Evolutionary conservation across 2,113 vertebrate genomes (phyloP), one percentile per base, ranked within the genome.

Genomic region (Peromyscus maniculatus): DNA sequence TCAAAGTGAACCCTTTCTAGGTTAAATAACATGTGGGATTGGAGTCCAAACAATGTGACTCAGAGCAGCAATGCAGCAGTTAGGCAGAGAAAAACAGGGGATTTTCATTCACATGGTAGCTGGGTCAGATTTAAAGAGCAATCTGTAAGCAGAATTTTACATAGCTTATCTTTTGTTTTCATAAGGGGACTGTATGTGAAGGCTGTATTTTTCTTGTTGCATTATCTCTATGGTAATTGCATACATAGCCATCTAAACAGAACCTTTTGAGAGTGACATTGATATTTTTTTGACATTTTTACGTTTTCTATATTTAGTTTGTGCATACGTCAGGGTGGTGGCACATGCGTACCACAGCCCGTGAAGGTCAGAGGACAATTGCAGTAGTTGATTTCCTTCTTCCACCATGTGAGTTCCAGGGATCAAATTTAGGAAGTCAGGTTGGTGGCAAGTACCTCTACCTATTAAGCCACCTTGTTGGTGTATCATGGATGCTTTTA

Each of bases 171-270:
- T 91, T 19, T 75, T 89, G 75, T 93, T 97, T 28, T 69, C 26
- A 31, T 16, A 39, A 8, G 19, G 94, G 43, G 46, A 89, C 84
- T 98, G 3, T 19, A 19, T 17, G 95, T 97, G 98, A 97, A 98
- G 97, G 96, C 59, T 94, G 1, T 82, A 71, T 97, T 97, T 93
- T 97, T 97, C 97, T 98, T 98, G 67, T 97, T 94, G 91, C 22
- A 15, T 83, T 74, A 36, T 74, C 24, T 31, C 43, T 62, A 21
- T 39, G 82, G 10, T 49, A 77, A 66, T 64, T 19, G 33, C 55
- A 69, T 66, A 84, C 57, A 69, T 67, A 24, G 22, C 19, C 46
- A 77, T 77, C 21, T 55, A 55, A 12, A 26, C 72, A 91, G 31
- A 84, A 13, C 21, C 5, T 66, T 93, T 90, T 80, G 79, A 88